These are phyloP conservation scores for Stegostoma tigrinum DNA, from an alignment of 2,113 vertebrate species.

Conservation along the genomic window DNA sequence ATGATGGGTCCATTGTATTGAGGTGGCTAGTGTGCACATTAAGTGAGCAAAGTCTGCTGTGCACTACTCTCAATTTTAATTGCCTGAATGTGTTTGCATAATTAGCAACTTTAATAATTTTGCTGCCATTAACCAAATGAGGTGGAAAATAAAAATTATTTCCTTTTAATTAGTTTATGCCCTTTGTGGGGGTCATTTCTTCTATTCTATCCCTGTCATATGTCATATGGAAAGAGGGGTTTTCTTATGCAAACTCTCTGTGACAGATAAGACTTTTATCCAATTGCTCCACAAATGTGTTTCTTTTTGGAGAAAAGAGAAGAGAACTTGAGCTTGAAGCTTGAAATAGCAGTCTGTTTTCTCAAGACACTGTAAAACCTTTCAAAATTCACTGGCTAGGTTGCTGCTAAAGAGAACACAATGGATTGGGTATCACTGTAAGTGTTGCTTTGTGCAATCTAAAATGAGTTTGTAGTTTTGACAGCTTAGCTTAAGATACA, in stretches of 20 bases:
- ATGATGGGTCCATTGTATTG: background rate
- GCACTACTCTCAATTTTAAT: background rate
- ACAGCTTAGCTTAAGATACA: background rate
- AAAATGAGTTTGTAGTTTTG: background rate
- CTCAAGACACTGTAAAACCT: background rate
- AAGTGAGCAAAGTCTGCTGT: background rate
- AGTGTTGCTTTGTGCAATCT: background rate
- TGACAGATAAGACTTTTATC: background rate
- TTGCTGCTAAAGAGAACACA: background rate
- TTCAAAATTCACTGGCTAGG: background rate
- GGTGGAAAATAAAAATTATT: conserved; percentile 19
- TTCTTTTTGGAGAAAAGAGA: background rate
- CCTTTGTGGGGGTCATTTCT: background rate
- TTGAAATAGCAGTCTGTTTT: background rate
- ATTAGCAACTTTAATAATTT: conserved; percentile 8
- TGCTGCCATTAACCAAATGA: background rate
- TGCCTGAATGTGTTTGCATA: background rate
- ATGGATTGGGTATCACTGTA: background rate
- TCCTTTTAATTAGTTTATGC: background rate
- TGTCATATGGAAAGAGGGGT: background rate
- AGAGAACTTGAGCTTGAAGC: background rate
- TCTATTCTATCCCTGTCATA: background rate
- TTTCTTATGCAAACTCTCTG: background rate
- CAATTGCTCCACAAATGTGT: background rate
- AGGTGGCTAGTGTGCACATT: background rate